phyloP scores from a whole-genome alignment of 2,797 vertebrate species.

The Enteromius treurensis region DNA sequence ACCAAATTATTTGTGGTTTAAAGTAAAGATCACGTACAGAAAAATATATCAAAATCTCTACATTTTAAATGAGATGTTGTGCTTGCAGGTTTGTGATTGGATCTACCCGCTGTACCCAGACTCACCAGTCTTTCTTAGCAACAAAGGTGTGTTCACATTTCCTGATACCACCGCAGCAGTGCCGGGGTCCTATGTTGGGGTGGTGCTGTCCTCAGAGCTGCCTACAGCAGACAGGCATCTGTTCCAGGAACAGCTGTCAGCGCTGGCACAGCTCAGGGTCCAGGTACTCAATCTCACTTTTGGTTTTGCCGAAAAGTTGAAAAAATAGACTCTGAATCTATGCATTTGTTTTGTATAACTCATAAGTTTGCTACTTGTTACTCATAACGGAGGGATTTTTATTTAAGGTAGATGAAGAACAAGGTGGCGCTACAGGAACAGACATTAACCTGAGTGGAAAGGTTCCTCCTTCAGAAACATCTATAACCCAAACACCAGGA shows the following conservation, averaged over 20 bases:
- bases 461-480: conserved; percentile 67
- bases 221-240: conserved; percentile 80
- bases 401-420: conserved; percentile 77
- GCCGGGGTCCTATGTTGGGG: conserved; percentile 87
- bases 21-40: not conserved
- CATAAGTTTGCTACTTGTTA: not conserved
- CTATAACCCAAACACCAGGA: conserved; percentile 54
- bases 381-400: not conserved
- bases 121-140: conserved; percentile 90
- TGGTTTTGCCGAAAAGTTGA: not conserved
- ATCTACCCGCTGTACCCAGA: conserved; percentile 84
- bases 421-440: conserved; percentile 73
- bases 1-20: not conserved
- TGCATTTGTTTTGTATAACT: not conserved
- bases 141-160: conserved; percentile 93
- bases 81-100: conserved; percentile 90
- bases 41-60: not conserved
- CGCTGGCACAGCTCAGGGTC: conserved; percentile 87
- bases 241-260: conserved; percentile 87
- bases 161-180: conserved; percentile 83
- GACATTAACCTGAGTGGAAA: conserved; percentile 82
- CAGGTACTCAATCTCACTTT: conserved; percentile 78
- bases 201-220: conserved; percentile 91
- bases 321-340: not conserved
- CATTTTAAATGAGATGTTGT: not conserved